These are phyloP conservation scores for Pelodytes ibericus DNA, from an alignment of 2,797 vertebrate genomes.

Conservation along the genomic window DNA sequence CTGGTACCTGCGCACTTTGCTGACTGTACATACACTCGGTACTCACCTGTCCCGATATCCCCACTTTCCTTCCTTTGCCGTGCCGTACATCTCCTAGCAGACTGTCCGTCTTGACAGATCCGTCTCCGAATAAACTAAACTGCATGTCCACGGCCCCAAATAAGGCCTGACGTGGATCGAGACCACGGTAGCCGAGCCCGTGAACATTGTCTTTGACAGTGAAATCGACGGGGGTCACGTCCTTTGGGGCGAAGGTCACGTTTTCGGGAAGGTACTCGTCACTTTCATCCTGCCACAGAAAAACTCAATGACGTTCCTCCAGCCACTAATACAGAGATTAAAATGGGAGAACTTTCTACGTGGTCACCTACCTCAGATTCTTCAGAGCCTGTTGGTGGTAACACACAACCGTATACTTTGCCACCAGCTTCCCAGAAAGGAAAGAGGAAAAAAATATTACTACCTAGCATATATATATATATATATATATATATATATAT, in stretches of 20 bases:
- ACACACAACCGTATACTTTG: constrained; percentile 75
- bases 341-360: not conserved
- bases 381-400: constrained; percentile 79
- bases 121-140: constrained; percentile 75
- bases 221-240: constrained; percentile 86
- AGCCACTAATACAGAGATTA: too few relatives aligned
- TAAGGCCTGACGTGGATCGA: constrained; percentile 85
- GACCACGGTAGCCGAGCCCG: constrained; percentile 88
- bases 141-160: constrained; percentile 70
- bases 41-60: constrained; percentile 88
- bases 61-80: constrained; percentile 73
- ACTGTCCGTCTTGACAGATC: constrained; percentile 68
- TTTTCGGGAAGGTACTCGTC: constrained; percentile 87
- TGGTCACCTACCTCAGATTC: constrained; percentile 79
- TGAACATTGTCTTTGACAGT: constrained; percentile 81
- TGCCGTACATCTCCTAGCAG: constrained; percentile 73
- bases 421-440: constrained; percentile 63
- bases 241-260: constrained; percentile 92
- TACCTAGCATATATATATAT: too few relatives aligned
- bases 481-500: too few relatives aligned
- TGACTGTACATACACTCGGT: too few relatives aligned
- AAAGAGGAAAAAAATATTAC: not conserved
- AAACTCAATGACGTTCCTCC: too few relatives aligned
- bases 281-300: constrained; percentile 75
- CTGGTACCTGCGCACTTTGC: too few relatives aligned